Conservation (phyloP, 2,888 invertebrate species). For the Microctonus aethiopoides region DNA sequence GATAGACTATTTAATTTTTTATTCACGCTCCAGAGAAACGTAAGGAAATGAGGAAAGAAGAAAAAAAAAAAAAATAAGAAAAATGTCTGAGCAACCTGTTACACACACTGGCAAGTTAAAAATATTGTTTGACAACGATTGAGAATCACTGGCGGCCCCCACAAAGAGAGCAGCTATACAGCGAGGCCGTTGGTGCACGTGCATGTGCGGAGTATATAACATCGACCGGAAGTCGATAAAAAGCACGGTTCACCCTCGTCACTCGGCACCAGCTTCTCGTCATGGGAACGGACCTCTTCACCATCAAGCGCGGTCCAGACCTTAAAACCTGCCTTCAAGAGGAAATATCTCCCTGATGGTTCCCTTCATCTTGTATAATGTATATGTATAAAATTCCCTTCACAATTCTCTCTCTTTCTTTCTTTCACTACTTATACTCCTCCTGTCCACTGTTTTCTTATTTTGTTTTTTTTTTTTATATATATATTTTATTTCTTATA, state of each 20-base stretch:
- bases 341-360: constrained; percentile 48
- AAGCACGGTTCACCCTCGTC: constrained; percentile 66
- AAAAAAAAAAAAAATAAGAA: neutral
- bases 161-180: constrained; percentile 60
- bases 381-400: constrained; percentile 3
- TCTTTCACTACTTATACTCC: neutral
- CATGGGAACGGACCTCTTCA: constrained; percentile 62
- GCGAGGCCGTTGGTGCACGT: constrained; percentile 57
- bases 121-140: constrained; percentile 32
- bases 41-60: too few relatives aligned
- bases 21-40: neutral
- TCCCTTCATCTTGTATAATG: constrained; percentile 16
- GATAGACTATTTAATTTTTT: neutral
- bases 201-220: constrained; percentile 56
- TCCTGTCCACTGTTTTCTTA: too few relatives aligned
- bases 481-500: too few relatives aligned
- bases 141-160: constrained; percentile 57
- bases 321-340: constrained; percentile 55
- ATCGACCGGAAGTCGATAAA: constrained; percentile 68
- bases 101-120: constrained; percentile 25
- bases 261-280: constrained; percentile 64
- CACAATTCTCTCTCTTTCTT: constrained; percentile 8
- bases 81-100: constrained; percentile 43
- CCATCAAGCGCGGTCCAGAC: constrained; percentile 52
- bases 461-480: too few relatives aligned